Conservation (phyloP, 2,888 invertebrate genomes). For the Cosmia trapezina region DNA sequence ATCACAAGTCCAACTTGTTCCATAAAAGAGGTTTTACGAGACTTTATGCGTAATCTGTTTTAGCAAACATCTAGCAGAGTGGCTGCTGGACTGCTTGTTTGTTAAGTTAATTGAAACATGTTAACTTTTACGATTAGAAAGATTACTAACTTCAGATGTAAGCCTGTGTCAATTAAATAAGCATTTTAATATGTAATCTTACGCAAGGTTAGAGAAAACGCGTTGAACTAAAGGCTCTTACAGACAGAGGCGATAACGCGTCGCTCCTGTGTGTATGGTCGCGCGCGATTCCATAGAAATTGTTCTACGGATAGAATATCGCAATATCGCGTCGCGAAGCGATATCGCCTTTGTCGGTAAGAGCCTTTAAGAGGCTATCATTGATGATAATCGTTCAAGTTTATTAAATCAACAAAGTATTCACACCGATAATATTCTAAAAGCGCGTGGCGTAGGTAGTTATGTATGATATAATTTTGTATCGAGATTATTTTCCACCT, state of each 20-base stretch:
- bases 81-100: conserved; percentile 8
- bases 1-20: conserved; percentile 38
- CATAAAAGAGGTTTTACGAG: conserved; percentile 34
- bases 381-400: too few species aligned
- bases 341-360: too few species aligned
- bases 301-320: too few species aligned
- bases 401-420: neutral
- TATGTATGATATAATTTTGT: neutral
- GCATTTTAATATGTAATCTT: conserved; percentile 12
- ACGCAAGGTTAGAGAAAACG: neutral
- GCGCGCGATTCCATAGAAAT: too few species aligned
- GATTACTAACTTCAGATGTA: conserved; percentile 6
- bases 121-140: conserved; percentile 16
- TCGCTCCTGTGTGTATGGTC: too few species aligned
- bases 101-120: conserved; percentile 29
- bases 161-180: neutral
- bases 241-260: too few species aligned
- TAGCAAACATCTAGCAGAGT: conserved; percentile 18
- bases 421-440: neutral
- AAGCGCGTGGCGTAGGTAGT: neutral
- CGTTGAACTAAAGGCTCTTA: neutral
- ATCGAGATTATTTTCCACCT: neutral
- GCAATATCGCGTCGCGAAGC: too few species aligned
- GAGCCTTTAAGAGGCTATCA: too few species aligned
- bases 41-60: conserved; percentile 38